Base-by-base conservation (phyloP, 2,113 vertebrate genomes). In the Callipepla californica region DNA sequence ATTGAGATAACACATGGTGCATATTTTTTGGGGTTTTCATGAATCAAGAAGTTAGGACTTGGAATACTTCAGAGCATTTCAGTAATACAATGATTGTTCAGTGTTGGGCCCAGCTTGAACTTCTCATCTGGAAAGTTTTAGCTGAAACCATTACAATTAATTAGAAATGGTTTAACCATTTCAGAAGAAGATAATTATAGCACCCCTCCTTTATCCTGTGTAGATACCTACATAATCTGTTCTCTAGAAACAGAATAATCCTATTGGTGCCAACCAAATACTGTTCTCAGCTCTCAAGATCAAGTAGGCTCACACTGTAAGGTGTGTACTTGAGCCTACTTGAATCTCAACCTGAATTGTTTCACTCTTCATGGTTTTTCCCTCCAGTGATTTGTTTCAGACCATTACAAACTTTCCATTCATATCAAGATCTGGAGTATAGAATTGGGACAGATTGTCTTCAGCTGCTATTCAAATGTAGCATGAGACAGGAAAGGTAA, bases 121-220 rank as follows among this genome's bases (percentile, higher is more conserved):
- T 62, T 20, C 44, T 92, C n/a, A 85, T 92, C 82, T 96, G 85
- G 87, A 94, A 94, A 93, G 68, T 72, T 94, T 94, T 83, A 93
- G 73, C 55, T 80, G 16, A 75, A 95, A 85, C 85, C 85, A 88
- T 90, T 59, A 53, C 61, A 96, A 95, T 96, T 95, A 94, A 94
- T 93, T 94, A 91, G 86, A 84, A 73, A 91, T 95, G 90, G 73
- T 94, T 94, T 91, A 78, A 94, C 47, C 55, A 72, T 40, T 91
- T 90, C 16, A 78, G 73, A 91, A 91, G 91, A 90, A 59, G 12
- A 40, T 34, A 75, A 48, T 40, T 83, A 28, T 85, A 66, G 34
- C 26, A 2, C 51, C 26, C 51, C 20, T 55, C 28, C 7, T 18
- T 57, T 57, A 50, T 21, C 45, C 55, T 75, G 82, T 32, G 38